Evolutionary conservation across 2,797 vertebrate species (phyloP).

Genomic region (Lycodopsis pacificus): DNA sequence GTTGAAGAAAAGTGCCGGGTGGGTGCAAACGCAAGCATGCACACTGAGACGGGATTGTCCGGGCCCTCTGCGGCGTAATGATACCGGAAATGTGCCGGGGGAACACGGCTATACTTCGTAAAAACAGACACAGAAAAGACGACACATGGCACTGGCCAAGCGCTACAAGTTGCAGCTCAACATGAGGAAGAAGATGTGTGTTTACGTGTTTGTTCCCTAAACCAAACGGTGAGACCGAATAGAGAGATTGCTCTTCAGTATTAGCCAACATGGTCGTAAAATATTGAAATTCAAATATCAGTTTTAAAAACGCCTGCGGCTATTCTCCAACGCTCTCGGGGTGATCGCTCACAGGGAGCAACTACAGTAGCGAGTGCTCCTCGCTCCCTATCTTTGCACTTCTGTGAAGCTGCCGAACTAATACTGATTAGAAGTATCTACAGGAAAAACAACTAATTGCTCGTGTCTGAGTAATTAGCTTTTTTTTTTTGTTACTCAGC

Average conservation of each 20-base stretch:
- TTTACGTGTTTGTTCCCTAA: conserved; percentile 38
- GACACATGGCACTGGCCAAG: conserved; percentile 37
- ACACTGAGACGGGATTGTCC: conserved; percentile 36
- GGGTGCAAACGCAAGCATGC: conserved; percentile 38
- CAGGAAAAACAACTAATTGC: conserved; percentile 63
- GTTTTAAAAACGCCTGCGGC: conserved; percentile 38
- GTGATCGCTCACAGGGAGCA: conserved; percentile 26
- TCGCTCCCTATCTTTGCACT: conserved; percentile 26
- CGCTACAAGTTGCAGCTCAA: conserved; percentile 28
- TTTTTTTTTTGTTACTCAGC: conserved; percentile 70
- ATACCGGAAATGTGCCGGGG: conserved; percentile 6
- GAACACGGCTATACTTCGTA: conserved; percentile 14
- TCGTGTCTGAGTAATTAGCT: conserved; percentile 69
- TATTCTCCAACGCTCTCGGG: conserved; percentile 9
- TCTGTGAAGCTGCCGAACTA: conserved; percentile 37
- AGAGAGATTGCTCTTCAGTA: conserved; percentile 5
- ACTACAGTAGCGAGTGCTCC: conserved; percentile 16
- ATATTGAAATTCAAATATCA: not conserved
- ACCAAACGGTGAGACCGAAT: conserved; percentile 42
- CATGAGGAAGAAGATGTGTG: conserved; percentile 19
- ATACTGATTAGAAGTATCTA: conserved; percentile 46
- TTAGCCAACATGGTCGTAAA: not conserved
- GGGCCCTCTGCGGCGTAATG: conserved; percentile 1
- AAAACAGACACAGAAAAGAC: conserved; percentile 28
- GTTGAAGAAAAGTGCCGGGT: conserved; percentile 27